A percentile compares a stretch with the other conserved stretches of the same genome.
Conservation (phyloP, 2,113 vertebrate genomes). For the Syngnathus typhle region DNA sequence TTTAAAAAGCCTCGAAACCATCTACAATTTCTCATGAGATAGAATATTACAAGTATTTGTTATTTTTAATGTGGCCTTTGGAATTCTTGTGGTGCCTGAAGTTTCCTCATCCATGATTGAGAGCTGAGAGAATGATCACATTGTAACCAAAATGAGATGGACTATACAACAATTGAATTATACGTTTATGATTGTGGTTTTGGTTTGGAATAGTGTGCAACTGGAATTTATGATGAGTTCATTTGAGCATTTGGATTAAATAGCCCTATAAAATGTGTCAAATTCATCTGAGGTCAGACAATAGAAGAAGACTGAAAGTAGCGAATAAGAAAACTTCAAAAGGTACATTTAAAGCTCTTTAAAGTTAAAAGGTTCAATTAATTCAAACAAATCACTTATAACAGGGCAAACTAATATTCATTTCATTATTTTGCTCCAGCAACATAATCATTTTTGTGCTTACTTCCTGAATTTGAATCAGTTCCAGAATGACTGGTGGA, state of each 20-base stretch:
- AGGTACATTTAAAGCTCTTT: too few relatives aligned
- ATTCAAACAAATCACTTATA: too few relatives aligned
- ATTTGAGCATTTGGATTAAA: too few relatives aligned
- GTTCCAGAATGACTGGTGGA: neutral
- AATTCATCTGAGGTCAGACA: too few relatives aligned
- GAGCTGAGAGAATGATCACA: neutral
- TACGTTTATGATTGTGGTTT: neutral
- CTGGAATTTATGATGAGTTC: too few relatives aligned
- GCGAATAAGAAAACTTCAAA: too few relatives aligned
- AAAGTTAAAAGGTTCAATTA: too few relatives aligned
- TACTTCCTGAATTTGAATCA: neutral
- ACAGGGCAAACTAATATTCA: too few relatives aligned
- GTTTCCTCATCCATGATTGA: neutral
- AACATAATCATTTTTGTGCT: neutral
- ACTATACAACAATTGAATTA: neutral
- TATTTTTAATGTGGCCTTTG: neutral
- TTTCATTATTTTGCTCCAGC: neutral
- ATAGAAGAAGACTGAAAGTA: too few relatives aligned
- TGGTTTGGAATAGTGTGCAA: neutral
- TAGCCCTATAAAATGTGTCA: too few relatives aligned
- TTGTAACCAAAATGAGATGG: too few relatives aligned
- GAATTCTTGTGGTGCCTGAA: neutral
- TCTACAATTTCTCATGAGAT: neutral
- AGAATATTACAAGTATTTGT: neutral
- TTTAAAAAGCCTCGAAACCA: too few relatives aligned